A percentile compares a stretch with the other conserved stretches of the same genome.
These are phyloP conservation scores for Otolemur garnettii DNA, from an alignment of 2,113 vertebrate species.

Conservation along the genomic window DNA sequence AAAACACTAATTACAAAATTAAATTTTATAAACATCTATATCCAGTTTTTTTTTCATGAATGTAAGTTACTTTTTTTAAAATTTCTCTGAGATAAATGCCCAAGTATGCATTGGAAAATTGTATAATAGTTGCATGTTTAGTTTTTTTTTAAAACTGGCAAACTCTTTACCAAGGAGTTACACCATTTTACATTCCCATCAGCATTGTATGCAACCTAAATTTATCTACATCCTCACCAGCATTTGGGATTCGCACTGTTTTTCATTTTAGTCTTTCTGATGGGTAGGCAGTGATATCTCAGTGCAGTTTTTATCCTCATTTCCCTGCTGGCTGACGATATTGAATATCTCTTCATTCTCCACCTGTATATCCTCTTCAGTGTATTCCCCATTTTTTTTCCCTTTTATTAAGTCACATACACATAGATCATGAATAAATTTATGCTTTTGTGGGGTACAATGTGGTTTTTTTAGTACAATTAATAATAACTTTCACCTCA, in stretches of 20 bases:
- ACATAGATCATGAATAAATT: too few species aligned
- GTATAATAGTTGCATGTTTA: not conserved
- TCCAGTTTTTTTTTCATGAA: not conserved
- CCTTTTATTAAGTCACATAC: too few species aligned
- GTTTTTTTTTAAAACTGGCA: not conserved
- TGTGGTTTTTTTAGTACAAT: too few species aligned
- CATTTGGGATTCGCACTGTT: not conserved
- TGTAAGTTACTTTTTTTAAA: not conserved
- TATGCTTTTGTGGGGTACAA: too few species aligned
- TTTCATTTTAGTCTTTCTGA: not conserved
- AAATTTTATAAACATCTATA: not conserved
- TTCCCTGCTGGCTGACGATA: not conserved
- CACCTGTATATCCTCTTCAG: not conserved
- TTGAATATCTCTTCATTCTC: not conserved
- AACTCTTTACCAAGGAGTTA: not conserved
- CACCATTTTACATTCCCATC: not conserved
- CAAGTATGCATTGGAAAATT: not conserved
- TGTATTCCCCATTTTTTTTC: not conserved
- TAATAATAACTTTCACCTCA: too few species aligned
- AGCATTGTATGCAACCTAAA: not conserved
- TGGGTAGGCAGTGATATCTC: not conserved
- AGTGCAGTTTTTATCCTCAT: not conserved
- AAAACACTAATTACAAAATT: not conserved
- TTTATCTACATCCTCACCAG: not conserved
- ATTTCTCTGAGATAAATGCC: conserved; percentile 17